These are phyloP conservation scores for Datnioides undecimradiatus DNA, from an alignment of 2,113 vertebrate species.

Conservation along the genomic window DNA sequence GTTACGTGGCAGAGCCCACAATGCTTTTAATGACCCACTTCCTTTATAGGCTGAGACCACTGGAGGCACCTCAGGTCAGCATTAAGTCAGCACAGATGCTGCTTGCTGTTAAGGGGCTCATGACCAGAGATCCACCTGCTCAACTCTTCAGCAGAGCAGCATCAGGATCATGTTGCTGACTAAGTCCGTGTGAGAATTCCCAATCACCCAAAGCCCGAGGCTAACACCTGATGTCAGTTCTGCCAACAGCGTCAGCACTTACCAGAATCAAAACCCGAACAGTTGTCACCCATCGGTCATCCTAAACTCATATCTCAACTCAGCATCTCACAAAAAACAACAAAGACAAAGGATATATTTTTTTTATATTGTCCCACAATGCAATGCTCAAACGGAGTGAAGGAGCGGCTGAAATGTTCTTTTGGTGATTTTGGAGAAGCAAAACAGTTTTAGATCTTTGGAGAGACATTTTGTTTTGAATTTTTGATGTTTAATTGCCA, in stretches of 20 bases:
- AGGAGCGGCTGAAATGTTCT: no score
- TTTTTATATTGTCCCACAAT: no score
- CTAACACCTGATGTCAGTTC: no score
- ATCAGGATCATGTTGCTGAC: neutral
- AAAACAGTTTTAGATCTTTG: no score
- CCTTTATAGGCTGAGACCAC: constrained; percentile 18
- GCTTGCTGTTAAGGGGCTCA: neutral
- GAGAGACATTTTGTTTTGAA: no score
- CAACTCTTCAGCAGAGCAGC: neutral
- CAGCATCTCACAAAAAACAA: no score
- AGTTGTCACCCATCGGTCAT: neutral
- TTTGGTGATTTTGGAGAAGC: no score
- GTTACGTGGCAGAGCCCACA: neutral
- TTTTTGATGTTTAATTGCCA: no score
- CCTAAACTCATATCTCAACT: neutral
- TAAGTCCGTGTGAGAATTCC: neutral
- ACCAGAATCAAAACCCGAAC: neutral
- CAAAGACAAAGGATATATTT: no score
- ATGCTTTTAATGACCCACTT: constrained; percentile 60
- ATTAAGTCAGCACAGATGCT: neutral
- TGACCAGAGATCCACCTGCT: neutral
- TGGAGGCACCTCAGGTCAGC: neutral
- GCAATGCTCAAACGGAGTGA: no score
- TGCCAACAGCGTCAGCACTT: neutral
- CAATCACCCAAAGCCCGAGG: neutral